Evolutionary conservation across 2,888 invertebrate species (phyloP).

Genomic region (Epirrita christyi): DNA sequence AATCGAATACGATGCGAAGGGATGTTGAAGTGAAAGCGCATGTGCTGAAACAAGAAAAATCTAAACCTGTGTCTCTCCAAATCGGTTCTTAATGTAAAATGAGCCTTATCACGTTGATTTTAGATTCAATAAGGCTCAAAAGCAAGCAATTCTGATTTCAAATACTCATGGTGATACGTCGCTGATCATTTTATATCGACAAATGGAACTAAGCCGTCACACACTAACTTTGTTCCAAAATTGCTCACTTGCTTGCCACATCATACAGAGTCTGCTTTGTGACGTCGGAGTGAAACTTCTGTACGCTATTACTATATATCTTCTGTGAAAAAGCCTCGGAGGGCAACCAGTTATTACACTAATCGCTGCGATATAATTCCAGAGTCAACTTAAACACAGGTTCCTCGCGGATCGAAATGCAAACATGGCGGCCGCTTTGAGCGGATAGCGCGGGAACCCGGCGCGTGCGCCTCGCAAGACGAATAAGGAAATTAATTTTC

Average conservation of each 20-base stretch:
- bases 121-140: too few species aligned
- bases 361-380: slow-evolving; percentile 85
- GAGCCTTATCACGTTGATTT: not conserved
- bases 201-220: too few species aligned
- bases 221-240: not conserved
- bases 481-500: slow-evolving; percentile 32
- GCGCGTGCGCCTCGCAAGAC: slow-evolving; percentile 46
- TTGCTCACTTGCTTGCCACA: not conserved
- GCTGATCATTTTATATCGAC: too few species aligned
- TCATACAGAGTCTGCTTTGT: not conserved
- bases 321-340: slow-evolving; percentile 61
- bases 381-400: slow-evolving; percentile 85
- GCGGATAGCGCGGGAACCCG: slow-evolving; percentile 69
- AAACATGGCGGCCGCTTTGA: slow-evolving; percentile 85
- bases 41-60: slow-evolving; percentile 76
- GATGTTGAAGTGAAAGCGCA: slow-evolving; percentile 72
- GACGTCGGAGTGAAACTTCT: slow-evolving; percentile 13
- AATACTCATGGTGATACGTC: too few species aligned
- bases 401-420: slow-evolving; percentile 83
- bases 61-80: slow-evolving; percentile 1
- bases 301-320: slow-evolving; percentile 54
- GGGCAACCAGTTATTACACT: slow-evolving; percentile 84
- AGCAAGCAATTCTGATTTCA: too few species aligned
- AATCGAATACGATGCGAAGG: slow-evolving; percentile 70
- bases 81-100: slow-evolving; percentile 33